phyloP scores from a whole-genome alignment of 2,797 vertebrate genomes.

The Poeciliopsis infans region DNA sequence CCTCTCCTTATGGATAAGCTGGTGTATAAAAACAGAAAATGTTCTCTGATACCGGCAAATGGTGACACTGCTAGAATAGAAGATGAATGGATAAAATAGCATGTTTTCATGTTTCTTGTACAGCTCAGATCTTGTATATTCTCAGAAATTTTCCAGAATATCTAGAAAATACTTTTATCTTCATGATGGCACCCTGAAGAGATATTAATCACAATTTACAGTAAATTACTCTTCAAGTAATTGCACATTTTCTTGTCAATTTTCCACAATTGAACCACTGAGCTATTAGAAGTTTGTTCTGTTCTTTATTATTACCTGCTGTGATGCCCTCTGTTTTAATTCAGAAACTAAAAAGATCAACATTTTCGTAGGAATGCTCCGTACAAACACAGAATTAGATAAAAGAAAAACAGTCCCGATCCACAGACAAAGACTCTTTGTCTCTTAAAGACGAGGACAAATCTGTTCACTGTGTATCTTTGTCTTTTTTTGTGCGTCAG shows the following conservation, averaged over 20 bases:
- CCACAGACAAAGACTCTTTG: background rate
- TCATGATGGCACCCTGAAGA: background rate
- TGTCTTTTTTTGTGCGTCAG: conserved; percentile 57
- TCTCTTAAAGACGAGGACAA: background rate
- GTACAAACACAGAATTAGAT: background rate
- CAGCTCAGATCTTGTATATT: background rate
- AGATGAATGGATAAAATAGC: background rate
- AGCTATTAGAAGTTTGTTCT: background rate
- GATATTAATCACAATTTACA: background rate
- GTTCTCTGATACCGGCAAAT: background rate
- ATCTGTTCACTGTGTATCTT: background rate
- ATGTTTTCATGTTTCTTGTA: background rate
- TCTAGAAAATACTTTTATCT: background rate
- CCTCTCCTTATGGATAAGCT: too few relatives aligned
- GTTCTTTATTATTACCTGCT: background rate
- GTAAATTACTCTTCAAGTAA: background rate
- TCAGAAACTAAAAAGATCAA: background rate
- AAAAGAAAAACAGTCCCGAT: background rate
- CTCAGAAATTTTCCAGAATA: background rate
- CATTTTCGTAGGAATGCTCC: background rate
- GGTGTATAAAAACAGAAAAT: background rate
- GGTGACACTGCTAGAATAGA: background rate
- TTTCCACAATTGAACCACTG: background rate
- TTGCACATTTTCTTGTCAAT: background rate
- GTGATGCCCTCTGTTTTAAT: background rate